Evolutionary conservation across 2,797 vertebrate genomes (phyloP), one percentile per base, ranked within the genome.

Genomic region (Artibeus jamaicensis): DNA sequence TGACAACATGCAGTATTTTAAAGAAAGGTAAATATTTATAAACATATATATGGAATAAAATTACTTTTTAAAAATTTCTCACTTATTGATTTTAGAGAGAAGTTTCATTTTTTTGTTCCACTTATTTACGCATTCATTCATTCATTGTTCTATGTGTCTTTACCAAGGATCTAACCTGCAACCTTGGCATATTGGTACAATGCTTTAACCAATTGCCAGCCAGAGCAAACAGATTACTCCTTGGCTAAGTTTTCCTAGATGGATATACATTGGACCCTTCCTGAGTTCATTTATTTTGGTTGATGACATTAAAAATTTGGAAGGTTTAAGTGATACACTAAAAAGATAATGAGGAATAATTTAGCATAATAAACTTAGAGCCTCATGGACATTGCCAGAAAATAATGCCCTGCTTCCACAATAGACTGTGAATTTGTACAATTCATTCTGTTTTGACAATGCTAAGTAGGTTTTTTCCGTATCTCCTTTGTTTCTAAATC

Each of bases 291-390:
- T 93, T 83, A 4, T 87, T 94, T 42, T 68, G 37, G 16, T 48
- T 1, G 82, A 4, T n/a, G 16, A 32, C 50, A 6, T 53, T 37
- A 71, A 78, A 73, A 5, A 73, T 92, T 42, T 89, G 46, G 94
- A 96, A 96, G 26, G 3, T 9, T 53, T 5, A 1, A 12, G 4
- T 22, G 67, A 11, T 76, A 32, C n/a, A 0, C 22, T 95, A 19
- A 65, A 97, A 96, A 76, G n/a, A 93, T 95, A 87, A 96, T 57
- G 34, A 92, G 37, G 37, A 95, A 95, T 95, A 93, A 82, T 70
- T 53, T 71, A 57, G 78, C 50, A 78, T 19, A 57, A 88, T 48
- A 37, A 93, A 7, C 6, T 95, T 22, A 55, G 70, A 94, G 96
- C 9, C 37, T 34, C 8, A 53, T 0, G 6, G 37, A 87, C 11